phyloP scores from a whole-genome alignment of 2,888 invertebrate genomes.

The Anthophora plumipes region DNA sequence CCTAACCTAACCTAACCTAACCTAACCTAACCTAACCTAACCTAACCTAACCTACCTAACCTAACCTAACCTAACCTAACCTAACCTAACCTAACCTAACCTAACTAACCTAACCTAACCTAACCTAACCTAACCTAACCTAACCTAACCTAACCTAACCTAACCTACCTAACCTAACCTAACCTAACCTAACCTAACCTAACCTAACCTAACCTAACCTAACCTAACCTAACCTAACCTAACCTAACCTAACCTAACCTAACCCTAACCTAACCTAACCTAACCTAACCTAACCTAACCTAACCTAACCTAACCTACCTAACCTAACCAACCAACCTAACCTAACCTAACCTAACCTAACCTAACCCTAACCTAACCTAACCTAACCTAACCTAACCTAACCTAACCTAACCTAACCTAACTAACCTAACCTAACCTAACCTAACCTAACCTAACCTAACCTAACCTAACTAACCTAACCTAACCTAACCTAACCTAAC shows the following conservation, averaged over 20 bases:
- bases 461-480: slow-evolving; percentile 11
- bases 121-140: slow-evolving; percentile 23
- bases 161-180: slow-evolving; percentile 18
- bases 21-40: too few species aligned
- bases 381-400: slow-evolving; percentile 17
- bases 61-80: slow-evolving; percentile 16
- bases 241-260: slow-evolving; percentile 23
- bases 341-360: slow-evolving; percentile 6
- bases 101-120: slow-evolving; percentile 13
- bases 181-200: slow-evolving; percentile 16
- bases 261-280: slow-evolving; percentile 18
- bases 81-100: slow-evolving; percentile 9
- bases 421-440: slow-evolving; percentile 15
- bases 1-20: too few species aligned
- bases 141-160: slow-evolving; percentile 19
- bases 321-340: slow-evolving; percentile 4
- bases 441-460: slow-evolving; percentile 11
- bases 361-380: slow-evolving; percentile 15
- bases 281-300: slow-evolving; percentile 13
- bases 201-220: too few species aligned
- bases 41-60: too few species aligned
- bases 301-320: too few species aligned
- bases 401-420: slow-evolving; percentile 14
- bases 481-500: slow-evolving; percentile 15
- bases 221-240: slow-evolving; percentile 27